Conservation (phyloP, 1,140 invertebrate species). For the Magallana ariakensis region DNA sequence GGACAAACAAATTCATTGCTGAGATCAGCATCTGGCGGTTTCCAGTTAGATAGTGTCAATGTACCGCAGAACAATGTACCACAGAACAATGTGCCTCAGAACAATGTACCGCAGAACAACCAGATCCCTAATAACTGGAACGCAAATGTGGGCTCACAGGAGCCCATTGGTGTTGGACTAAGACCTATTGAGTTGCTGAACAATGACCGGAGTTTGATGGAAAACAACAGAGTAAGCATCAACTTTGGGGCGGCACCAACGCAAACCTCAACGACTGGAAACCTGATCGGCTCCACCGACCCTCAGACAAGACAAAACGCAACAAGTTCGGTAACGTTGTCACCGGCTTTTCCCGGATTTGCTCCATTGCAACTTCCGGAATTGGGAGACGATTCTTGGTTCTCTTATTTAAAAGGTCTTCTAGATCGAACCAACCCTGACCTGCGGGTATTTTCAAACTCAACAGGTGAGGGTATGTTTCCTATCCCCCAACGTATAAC, state of each 20-base stretch:
- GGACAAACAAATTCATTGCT: neutral
- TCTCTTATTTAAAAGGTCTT: slow-evolving; percentile 4
- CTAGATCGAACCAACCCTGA: slow-evolving; percentile 6
- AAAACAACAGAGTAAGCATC: neutral
- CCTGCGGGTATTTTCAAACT: neutral
- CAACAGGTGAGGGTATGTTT: neutral
- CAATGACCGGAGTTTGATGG: neutral
- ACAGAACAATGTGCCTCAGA: neutral
- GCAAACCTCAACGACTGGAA: neutral
- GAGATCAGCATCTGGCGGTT: neutral
- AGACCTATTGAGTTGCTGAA: neutral
- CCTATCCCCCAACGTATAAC: slow-evolving; percentile 8
- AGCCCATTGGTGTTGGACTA: neutral
- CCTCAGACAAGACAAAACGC: neutral
- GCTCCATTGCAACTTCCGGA: slow-evolving; percentile 9
- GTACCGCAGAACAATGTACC: neutral
- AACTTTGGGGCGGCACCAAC: neutral
- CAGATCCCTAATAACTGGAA: neutral
- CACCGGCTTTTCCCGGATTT: slow-evolving; percentile 38
- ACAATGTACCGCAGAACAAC: neutral
- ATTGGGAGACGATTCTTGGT: slow-evolving; percentile 15
- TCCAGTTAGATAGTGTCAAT: neutral
- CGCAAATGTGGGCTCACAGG: neutral
- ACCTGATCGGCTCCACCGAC: neutral
- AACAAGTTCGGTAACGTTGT: neutral